Percentiles rank a stretch among this genome's conserved stretches.
These are phyloP conservation scores for Bombus superbus DNA, from an alignment of 1,140 invertebrate genomes.

Conservation along the genomic window DNA sequence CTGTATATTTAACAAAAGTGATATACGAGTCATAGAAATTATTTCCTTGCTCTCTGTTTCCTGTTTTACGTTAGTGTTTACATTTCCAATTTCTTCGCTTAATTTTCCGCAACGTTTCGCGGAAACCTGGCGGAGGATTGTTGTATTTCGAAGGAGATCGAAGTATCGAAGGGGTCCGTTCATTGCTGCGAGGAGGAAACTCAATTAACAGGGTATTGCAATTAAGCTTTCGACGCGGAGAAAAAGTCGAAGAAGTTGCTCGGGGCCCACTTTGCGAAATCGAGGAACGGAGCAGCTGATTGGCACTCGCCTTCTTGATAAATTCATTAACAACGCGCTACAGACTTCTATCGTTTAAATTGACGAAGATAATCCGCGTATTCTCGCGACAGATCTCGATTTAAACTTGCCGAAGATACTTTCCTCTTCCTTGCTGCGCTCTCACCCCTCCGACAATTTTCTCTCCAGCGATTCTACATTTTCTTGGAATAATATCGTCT, in stretches of 20 bases:
- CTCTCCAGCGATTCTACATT: background rate
- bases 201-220: conserved; percentile 25
- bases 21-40: too few relatives aligned
- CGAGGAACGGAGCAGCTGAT: conserved; percentile 47
- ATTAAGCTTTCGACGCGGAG: conserved; percentile 37
- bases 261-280: background rate
- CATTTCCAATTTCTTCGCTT: background rate
- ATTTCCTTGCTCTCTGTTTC: too few relatives aligned
- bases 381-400: background rate
- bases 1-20: too few relatives aligned
- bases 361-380: background rate
- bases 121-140: background rate
- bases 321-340: conserved; percentile 43
- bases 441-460: background rate
- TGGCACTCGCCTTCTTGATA: conserved; percentile 45
- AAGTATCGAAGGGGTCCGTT: background rate
- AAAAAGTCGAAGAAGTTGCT: conserved; percentile 25
- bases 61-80: background rate
- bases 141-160: background rate
- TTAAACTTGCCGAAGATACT: background rate
- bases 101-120: background rate
- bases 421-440: background rate
- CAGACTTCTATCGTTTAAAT: conserved; percentile 1
- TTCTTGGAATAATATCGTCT: background rate
- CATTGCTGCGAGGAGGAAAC: background rate